Conservation (phyloP, 2,797 vertebrate species). For the Eospalax fontanierii region DNA sequence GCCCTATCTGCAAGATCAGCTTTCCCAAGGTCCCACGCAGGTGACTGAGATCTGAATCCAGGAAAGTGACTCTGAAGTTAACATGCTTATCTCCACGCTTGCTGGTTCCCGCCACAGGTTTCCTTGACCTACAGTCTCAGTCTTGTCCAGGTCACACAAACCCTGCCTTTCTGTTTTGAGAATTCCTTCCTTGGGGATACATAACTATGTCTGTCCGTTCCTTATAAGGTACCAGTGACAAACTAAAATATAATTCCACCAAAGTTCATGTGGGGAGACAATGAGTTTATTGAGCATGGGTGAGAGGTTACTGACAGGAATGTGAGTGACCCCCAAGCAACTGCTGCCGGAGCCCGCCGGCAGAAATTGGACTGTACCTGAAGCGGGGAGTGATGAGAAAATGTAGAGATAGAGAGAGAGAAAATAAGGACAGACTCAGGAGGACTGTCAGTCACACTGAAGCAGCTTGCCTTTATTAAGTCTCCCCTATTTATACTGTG, state of each 20-base stretch:
- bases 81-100: neutral
- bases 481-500: too few species aligned
- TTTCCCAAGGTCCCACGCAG: neutral
- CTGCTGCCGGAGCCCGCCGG: too few species aligned
- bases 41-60: neutral
- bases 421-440: too few species aligned
- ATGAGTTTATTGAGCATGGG: too few species aligned
- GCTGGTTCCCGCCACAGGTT: neutral
- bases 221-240: neutral
- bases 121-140: neutral
- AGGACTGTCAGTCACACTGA: too few species aligned
- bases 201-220: neutral
- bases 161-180: neutral
- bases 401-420: too few species aligned
- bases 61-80: neutral
- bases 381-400: too few species aligned
- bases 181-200: neutral
- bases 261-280: neutral
- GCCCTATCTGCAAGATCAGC: neutral
- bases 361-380: too few species aligned
- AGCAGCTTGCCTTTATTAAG: too few species aligned
- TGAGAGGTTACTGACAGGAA: neutral
- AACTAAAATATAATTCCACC: neutral
- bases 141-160: neutral
- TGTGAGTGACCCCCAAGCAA: neutral